Conservation (phyloP, 2,888 invertebrate genomes). For the Tenthredo distinguenda region DNA sequence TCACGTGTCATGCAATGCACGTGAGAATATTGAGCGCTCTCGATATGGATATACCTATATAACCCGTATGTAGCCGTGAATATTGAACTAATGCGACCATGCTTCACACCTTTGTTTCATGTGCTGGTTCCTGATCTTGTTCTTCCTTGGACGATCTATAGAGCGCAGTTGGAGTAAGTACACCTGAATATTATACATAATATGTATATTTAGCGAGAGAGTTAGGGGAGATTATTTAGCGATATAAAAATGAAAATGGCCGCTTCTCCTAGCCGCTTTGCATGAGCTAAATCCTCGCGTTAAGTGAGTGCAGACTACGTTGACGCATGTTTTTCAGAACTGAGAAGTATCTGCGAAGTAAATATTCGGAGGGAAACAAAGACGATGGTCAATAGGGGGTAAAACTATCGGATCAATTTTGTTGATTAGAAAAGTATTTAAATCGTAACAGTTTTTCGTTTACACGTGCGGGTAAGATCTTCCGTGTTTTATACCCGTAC, state of each 20-base stretch:
- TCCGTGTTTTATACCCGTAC: neutral
- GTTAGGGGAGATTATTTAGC: neutral
- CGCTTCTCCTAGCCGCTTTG: neutral
- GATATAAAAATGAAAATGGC: neutral
- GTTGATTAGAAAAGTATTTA: constrained; percentile 26
- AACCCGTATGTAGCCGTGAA: neutral
- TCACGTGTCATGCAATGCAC: neutral
- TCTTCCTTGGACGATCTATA: constrained; percentile 59
- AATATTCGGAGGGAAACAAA: neutral
- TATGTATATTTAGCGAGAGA: neutral
- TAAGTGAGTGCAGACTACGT: neutral
- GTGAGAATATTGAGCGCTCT: constrained; percentile 11
- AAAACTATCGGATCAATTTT: constrained; percentile 34
- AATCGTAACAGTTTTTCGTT: constrained; percentile 4
- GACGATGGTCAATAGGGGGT: neutral
- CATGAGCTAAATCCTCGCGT: neutral
- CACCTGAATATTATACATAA: constrained; percentile 1
- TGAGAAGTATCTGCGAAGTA: neutral
- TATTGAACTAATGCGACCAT: constrained; percentile 33
- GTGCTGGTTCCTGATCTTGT: constrained; percentile 58
- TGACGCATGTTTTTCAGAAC: neutral
- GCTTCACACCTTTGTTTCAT: constrained; percentile 69
- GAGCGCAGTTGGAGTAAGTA: constrained; percentile 79
- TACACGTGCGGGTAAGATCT: neutral
- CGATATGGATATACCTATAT: neutral